phyloP scores from a whole-genome alignment of 2,888 invertebrate genomes.

The Andricus quercusramuli region DNA sequence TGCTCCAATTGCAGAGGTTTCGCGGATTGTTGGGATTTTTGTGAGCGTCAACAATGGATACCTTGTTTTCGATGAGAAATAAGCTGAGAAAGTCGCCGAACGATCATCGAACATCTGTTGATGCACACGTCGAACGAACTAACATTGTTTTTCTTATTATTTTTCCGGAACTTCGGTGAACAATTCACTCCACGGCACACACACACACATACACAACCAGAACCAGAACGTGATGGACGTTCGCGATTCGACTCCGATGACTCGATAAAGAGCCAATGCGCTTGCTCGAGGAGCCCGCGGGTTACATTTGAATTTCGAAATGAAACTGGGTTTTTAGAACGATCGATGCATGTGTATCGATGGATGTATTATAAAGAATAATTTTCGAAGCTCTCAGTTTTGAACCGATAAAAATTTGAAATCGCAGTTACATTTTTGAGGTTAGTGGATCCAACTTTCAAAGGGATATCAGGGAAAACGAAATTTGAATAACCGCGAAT shows the following conservation, averaged over 20 bases:
- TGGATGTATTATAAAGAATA: no score
- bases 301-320: neutral
- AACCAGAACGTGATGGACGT: neutral
- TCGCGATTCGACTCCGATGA: neutral
- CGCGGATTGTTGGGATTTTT: neutral
- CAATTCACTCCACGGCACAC: slow-evolving; percentile 6
- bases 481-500: no score
- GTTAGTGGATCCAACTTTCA: no score
- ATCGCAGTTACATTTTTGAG: no score
- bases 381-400: no score
- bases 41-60: slow-evolving; percentile 29
- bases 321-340: neutral
- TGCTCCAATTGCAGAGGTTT: slow-evolving; percentile 26
- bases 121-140: slow-evolving; percentile 3
- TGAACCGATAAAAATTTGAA: no score
- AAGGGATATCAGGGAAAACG: no score
- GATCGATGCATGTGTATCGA: neutral
- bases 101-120: slow-evolving; percentile 25
- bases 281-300: neutral
- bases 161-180: slow-evolving; percentile 13
- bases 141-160: slow-evolving; percentile 30
- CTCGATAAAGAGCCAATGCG: neutral
- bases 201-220: slow-evolving; percentile 8
- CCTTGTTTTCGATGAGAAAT: slow-evolving; percentile 16
- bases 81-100: neutral